A percentile compares a stretch with the other conserved stretches of the same genome.
Conservation (phyloP, 2,797 vertebrate genomes). For the Dryobates pubescens region DNA sequence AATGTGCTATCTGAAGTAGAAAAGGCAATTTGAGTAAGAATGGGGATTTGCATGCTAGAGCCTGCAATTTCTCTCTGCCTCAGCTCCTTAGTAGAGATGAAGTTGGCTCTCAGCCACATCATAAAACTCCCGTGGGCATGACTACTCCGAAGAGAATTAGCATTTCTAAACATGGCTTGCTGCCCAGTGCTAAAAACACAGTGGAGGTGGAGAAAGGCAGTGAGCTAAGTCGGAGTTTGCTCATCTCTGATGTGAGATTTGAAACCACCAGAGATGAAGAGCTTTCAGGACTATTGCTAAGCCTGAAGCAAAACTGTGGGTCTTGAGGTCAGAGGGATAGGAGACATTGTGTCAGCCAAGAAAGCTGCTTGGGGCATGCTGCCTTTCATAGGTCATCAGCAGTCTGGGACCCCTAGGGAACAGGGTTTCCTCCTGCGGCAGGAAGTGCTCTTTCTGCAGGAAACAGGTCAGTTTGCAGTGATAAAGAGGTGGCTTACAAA, state of each 20-base stretch:
- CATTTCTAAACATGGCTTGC: not conserved
- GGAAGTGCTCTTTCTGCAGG: constrained; percentile 41
- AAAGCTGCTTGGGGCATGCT: not conserved
- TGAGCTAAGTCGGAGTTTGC: not conserved
- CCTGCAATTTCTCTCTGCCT: constrained; percentile 18
- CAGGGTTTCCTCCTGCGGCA: not conserved
- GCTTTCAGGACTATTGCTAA: not conserved
- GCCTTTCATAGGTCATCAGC: not conserved
- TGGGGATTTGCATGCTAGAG: not conserved
- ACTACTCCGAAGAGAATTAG: not conserved
- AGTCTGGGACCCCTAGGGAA: constrained; percentile 11
- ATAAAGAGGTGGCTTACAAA: constrained; percentile 8
- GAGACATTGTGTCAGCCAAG: not conserved
- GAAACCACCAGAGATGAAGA: not conserved
- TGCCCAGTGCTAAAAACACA: rapidly evolving
- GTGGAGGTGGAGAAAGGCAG: not conserved
- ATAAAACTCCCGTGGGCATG: not conserved
- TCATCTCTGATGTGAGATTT: not conserved
- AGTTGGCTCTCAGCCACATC: not conserved
- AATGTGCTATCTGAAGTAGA: not conserved
- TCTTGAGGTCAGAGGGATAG: not conserved
- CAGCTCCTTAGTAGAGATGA: not conserved
- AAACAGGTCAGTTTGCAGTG: not conserved
- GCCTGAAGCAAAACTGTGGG: not conserved
- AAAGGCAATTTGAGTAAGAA: constrained; percentile 35